A percentile compares a stretch with the other conserved stretches of the same genome.
Conservation (phyloP, 2,888 invertebrate species). For the Ferrisia virgata region DNA sequence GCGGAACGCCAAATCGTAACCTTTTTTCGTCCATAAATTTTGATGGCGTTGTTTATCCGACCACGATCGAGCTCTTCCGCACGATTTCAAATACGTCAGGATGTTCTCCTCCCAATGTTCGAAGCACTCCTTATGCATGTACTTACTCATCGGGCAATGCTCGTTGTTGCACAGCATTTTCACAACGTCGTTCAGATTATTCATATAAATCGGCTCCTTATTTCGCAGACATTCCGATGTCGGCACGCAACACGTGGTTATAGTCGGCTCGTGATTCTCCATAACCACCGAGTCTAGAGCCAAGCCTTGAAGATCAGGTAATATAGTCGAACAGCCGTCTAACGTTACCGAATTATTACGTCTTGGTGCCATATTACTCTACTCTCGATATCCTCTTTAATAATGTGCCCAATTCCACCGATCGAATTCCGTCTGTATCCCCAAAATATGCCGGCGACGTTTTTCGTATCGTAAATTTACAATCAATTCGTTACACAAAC, state of each 20-base stretch:
- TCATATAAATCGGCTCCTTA: slow-evolving; percentile 58
- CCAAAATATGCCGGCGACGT: too few relatives aligned
- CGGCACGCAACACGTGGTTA: slow-evolving; percentile 69
- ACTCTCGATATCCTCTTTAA: background rate
- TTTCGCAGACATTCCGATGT: slow-evolving; percentile 73
- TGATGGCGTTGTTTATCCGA: slow-evolving; percentile 90
- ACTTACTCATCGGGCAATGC: slow-evolving; percentile 79
- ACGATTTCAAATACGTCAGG: slow-evolving; percentile 81
- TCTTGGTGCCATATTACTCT: slow-evolving; percentile 49
- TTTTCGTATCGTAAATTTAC: background rate
- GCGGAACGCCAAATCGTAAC: slow-evolving; percentile 92
- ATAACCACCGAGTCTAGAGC: slow-evolving; percentile 49
- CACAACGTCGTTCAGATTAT: slow-evolving; percentile 68
- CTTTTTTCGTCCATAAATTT: slow-evolving; percentile 96
- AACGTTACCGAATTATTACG: slow-evolving; percentile 50
- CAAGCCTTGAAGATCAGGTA: slow-evolving; percentile 50
- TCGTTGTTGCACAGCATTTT: slow-evolving; percentile 94
- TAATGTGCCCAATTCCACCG: background rate
- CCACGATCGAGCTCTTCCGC: slow-evolving; percentile 90
- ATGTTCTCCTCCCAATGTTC: slow-evolving; percentile 90
- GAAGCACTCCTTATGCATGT: slow-evolving; percentile 95
- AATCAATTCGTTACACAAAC: background rate
- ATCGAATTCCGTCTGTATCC: too few relatives aligned
- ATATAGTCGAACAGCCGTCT: background rate
- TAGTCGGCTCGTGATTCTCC: slow-evolving; percentile 53